A percentile compares a stretch with the other conserved stretches of the same genome.
Evolutionary conservation across 2,113 vertebrate genomes (phyloP).

Genomic region (Cardinalis cardinalis): DNA sequence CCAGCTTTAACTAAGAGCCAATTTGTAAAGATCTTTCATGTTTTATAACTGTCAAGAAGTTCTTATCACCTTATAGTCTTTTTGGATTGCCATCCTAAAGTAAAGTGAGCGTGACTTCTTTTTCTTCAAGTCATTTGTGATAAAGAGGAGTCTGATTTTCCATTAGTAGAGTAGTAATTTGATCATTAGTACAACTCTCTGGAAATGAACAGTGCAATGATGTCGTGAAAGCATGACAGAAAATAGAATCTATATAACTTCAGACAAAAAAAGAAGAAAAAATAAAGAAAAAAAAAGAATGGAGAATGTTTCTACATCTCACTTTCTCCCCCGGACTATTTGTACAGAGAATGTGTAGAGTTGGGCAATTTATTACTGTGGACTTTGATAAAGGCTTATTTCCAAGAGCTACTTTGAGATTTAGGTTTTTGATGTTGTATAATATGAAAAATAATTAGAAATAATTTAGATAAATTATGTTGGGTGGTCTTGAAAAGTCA

Average conservation of each 20-base stretch:
- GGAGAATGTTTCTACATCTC: fast-evolving
- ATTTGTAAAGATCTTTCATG: not conserved
- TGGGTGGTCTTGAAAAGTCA: not conserved
- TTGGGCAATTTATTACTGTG: not conserved
- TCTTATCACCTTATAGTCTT: not conserved
- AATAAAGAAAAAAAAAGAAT: not conserved
- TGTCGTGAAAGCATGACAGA: not conserved
- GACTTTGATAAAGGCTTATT: not conserved
- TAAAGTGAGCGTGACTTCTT: not conserved
- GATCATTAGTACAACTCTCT: not conserved
- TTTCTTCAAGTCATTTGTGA: not conserved
- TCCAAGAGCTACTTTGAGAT: not conserved
- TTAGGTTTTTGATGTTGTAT: not conserved
- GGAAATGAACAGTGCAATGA: not conserved
- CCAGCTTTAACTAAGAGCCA: not conserved
- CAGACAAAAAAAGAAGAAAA: not conserved
- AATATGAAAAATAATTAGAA: not conserved
- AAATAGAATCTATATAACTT: not conserved
- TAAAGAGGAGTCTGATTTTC: not conserved
- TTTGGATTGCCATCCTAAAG: not conserved
- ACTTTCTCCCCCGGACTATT: not conserved
- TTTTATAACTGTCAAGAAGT: not conserved
- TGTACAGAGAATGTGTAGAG: not conserved
- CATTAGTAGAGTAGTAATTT: not conserved
- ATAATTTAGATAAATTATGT: not conserved